Evolutionary conservation across 2,113 vertebrate genomes (phyloP).

Genomic region (Euleptes europaea): DNA sequence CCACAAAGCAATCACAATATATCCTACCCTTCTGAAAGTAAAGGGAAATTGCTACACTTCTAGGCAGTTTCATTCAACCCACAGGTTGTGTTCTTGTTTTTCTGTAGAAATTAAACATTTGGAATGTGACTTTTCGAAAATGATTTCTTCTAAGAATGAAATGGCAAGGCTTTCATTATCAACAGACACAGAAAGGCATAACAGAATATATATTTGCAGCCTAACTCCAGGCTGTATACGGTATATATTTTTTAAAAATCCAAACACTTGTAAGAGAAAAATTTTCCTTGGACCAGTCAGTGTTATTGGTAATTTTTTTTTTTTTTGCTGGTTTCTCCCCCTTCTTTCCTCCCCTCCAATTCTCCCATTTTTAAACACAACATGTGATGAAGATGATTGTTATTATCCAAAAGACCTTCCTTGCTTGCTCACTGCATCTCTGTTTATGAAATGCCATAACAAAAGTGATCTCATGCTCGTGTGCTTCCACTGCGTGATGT

Average conservation of each 20-base stretch:
- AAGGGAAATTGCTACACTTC: background rate
- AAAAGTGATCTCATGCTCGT: constrained; percentile 80
- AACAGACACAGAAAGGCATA: constrained; percentile 33
- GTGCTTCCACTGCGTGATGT: constrained; percentile 81
- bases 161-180: constrained; percentile 53
- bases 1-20: background rate
- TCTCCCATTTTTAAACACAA: constrained; percentile 57
- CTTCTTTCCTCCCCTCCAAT: no score
- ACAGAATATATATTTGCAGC: background rate
- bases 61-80: background rate
- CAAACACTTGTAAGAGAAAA: constrained; percentile 26
- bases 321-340: constrained; percentile 1
- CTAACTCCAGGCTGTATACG: constrained; percentile 4
- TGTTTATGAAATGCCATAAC: constrained; percentile 83
- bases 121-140: constrained; percentile 23
- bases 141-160: constrained; percentile 50
- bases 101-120: background rate
- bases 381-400: constrained; percentile 48
- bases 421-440: constrained; percentile 70
- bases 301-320: constrained; percentile 42
- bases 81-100: background rate
- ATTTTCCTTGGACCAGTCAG: constrained; percentile 56
- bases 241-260: background rate
- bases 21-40: constrained; percentile 1
- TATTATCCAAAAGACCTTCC: constrained; percentile 67